Percentiles rank a stretch among this genome's conserved stretches.
Conservation (phyloP, 2,888 invertebrate species). For the Apotomis betuletana region DNA sequence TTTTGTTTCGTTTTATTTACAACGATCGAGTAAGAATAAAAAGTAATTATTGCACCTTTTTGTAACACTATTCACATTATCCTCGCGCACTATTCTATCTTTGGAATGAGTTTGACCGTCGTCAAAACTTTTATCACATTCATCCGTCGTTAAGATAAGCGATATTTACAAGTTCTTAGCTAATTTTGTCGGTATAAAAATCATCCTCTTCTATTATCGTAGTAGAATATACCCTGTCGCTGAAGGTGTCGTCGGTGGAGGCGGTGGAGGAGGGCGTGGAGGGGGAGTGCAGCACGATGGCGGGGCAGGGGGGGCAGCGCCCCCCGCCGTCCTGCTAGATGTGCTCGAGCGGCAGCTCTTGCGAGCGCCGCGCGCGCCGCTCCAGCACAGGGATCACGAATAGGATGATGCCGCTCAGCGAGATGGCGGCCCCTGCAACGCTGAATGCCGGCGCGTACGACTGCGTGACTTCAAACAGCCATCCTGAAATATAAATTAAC, state of each 20-base stretch:
- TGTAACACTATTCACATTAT: constrained; percentile 56
- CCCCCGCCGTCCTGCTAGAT: constrained; percentile 72
- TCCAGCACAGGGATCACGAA: constrained; percentile 91
- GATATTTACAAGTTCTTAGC: constrained; percentile 65
- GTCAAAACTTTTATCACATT: constrained; percentile 61
- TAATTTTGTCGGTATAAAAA: constrained; percentile 61
- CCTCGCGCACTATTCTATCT: constrained; percentile 62
- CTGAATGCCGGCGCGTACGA: constrained; percentile 95
- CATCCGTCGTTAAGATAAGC: constrained; percentile 55
- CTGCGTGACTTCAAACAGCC: constrained; percentile 89
- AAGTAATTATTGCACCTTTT: constrained; percentile 61
- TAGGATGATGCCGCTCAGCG: constrained; percentile 93
- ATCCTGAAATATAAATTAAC: constrained; percentile 85
- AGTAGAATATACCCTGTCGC: constrained; percentile 78
- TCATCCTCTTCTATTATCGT: constrained; percentile 67
- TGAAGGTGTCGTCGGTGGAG: constrained; percentile 67
- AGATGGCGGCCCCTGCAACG: constrained; percentile 93
- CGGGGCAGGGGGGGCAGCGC: constrained; percentile 57
- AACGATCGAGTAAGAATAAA: constrained; percentile 27
- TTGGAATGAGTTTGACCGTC: constrained; percentile 74
- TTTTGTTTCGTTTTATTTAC: constrained; percentile 28
- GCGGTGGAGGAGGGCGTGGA: constrained; percentile 69
- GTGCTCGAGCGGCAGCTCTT: constrained; percentile 66
- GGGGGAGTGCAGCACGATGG: constrained; percentile 76
- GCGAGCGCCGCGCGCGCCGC: constrained; percentile 61